Evolutionary conservation across 1,140 invertebrate species (phyloP).

Genomic region (Eubasilissa regina): DNA sequence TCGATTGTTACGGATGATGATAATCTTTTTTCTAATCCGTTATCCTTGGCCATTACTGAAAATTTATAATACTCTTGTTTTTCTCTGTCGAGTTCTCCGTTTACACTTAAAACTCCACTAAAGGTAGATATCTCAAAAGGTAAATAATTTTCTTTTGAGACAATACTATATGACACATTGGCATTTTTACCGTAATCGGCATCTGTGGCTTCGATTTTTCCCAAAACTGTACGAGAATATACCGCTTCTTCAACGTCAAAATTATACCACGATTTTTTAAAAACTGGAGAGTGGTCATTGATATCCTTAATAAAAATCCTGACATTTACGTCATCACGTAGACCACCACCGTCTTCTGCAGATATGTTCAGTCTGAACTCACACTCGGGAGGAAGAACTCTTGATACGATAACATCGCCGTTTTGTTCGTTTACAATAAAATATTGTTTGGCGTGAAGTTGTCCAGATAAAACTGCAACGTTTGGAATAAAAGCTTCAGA

Average conservation of each 20-base stretch:
- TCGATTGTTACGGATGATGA: constrained; percentile 83
- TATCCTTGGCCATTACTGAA: constrained; percentile 83
- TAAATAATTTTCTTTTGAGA: constrained; percentile 74
- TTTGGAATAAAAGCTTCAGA: constrained; percentile 77
- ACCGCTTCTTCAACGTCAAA: constrained; percentile 87
- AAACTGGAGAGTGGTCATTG: constrained; percentile 89
- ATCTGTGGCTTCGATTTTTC: constrained; percentile 84
- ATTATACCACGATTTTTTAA: constrained; percentile 85
- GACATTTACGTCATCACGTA: constrained; percentile 80
- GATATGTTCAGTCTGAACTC: constrained; percentile 85
- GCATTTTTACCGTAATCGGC: constrained; percentile 84
- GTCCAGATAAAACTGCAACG: constrained; percentile 70
- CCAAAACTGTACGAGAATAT: constrained; percentile 80
- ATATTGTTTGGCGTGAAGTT: constrained; percentile 74
- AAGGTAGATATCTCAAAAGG: constrained; percentile 83
- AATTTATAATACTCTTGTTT: constrained; percentile 80
- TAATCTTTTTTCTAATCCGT: constrained; percentile 73
- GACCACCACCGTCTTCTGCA: constrained; percentile 82
- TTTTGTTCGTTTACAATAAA: constrained; percentile 82
- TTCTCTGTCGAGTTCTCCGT: constrained; percentile 87
- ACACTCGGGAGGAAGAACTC: constrained; percentile 81
- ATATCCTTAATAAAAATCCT: constrained; percentile 82
- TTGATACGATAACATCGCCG: constrained; percentile 84
- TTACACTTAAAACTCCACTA: constrained; percentile 84
- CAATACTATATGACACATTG: constrained; percentile 82